Conservation (phyloP, 2,797 vertebrate genomes). For the Gadopsis marmoratus region DNA sequence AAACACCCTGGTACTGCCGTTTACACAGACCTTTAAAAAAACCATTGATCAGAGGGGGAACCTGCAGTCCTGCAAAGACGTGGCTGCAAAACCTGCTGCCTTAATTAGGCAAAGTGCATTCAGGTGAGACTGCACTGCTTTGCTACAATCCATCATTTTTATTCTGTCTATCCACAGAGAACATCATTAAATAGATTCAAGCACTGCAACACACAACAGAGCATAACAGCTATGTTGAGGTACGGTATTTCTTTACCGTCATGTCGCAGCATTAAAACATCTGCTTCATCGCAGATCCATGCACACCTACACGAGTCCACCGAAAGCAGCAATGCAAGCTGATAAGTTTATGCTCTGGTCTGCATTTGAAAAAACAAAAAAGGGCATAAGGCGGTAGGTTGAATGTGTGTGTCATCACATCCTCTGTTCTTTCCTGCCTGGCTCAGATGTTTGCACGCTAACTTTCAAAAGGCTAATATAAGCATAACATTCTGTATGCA, state of each 20-base stretch:
- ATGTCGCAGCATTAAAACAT: not conserved
- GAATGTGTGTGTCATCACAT: slow-evolving; percentile 70
- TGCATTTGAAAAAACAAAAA: not conserved
- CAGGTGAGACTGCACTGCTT: slow-evolving; percentile 18
- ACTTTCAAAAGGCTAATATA: slow-evolving; percentile 17
- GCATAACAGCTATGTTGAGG: not conserved
- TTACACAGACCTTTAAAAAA: slow-evolving; percentile 11
- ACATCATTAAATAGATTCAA: slow-evolving; percentile 3
- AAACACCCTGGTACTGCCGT: slow-evolving; percentile 17
- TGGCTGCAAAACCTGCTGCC: slow-evolving; percentile 26
- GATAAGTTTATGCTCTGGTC: slow-evolving; percentile 4
- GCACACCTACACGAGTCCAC: not conserved
- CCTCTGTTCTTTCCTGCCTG: slow-evolving; percentile 52
- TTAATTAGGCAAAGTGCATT: slow-evolving; percentile 31
- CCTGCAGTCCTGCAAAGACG: slow-evolving; percentile 20
- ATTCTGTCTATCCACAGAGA: slow-evolving; percentile 11
- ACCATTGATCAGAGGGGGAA: slow-evolving; percentile 29
- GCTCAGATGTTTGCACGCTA: slow-evolving; percentile 9
- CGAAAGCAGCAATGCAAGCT: not conserved
- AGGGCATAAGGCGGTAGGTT: slow-evolving; percentile 34
- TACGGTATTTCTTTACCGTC: not conserved
- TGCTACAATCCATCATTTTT: not conserved
- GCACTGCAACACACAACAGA: not conserved
- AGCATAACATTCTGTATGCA: slow-evolving; percentile 19
- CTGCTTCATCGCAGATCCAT: not conserved